These are phyloP conservation scores for Acronicta aceris DNA, from an alignment of 2,888 invertebrate species.

Conservation along the genomic window DNA sequence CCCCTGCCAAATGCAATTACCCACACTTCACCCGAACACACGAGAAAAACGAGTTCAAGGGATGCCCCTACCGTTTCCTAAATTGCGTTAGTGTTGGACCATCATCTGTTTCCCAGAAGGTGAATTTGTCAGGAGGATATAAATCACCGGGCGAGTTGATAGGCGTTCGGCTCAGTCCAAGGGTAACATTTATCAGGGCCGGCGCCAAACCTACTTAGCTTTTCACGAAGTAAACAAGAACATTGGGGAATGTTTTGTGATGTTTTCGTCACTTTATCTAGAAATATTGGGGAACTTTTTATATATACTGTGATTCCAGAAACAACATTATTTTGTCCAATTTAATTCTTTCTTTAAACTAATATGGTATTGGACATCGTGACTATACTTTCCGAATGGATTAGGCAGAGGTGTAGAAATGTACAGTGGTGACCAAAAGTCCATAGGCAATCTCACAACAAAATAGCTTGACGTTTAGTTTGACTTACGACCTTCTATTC, in stretches of 20 bases:
- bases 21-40: neutral
- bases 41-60: slow-evolving; percentile 4
- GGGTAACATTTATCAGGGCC: slow-evolving; percentile 30
- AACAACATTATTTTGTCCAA: neutral
- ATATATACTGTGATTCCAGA: neutral
- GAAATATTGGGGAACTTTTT: neutral
- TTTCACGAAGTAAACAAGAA: slow-evolving; percentile 11
- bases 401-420: too few species aligned
- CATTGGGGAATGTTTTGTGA: slow-evolving; percentile 1
- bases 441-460: too few species aligned
- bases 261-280: slow-evolving; percentile 1
- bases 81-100: slow-evolving; percentile 19
- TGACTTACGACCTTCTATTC: too few species aligned
- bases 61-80: slow-evolving; percentile 3
- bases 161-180: slow-evolving; percentile 15
- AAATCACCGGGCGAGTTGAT: slow-evolving; percentile 41
- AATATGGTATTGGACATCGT: too few species aligned
- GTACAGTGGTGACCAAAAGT: too few species aligned
- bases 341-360: neutral
- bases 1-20: slow-evolving; percentile 31
- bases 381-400: too few species aligned
- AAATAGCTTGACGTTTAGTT: too few species aligned
- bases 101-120: slow-evolving; percentile 31
- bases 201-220: neutral
- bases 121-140: slow-evolving; percentile 32